Evolutionary conservation across 2,888 invertebrate genomes (phyloP).

Genomic region (Cephus nigrinus): DNA sequence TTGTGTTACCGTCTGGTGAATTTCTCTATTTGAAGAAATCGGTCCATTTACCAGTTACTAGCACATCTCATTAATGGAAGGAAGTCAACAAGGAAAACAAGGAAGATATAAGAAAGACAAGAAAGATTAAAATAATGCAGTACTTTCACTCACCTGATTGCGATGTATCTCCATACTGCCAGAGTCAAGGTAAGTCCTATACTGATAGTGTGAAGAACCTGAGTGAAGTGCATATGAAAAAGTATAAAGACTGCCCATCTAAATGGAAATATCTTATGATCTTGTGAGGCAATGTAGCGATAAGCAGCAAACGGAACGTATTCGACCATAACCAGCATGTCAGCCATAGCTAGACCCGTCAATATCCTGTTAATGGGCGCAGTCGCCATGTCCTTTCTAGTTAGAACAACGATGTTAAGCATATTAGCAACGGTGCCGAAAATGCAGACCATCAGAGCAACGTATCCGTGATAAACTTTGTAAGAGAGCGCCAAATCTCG

Average conservation of each 20-base stretch:
- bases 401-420: constrained; percentile 87
- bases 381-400: constrained; percentile 81
- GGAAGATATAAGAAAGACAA: background rate
- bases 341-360: constrained; percentile 87
- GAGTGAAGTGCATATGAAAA: constrained; percentile 85
- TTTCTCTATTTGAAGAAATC: background rate
- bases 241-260: constrained; percentile 80
- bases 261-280: constrained; percentile 76
- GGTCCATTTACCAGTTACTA: background rate
- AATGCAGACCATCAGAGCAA: constrained; percentile 84
- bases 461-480: constrained; percentile 82
- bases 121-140: background rate
- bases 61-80: background rate
- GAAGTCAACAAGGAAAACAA: too few relatives aligned
- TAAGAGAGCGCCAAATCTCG: constrained; percentile 74
- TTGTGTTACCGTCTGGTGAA: background rate
- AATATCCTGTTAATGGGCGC: constrained; percentile 90
- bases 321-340: constrained; percentile 90
- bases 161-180: constrained; percentile 89
- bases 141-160: constrained; percentile 76
- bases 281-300: constrained; percentile 74
- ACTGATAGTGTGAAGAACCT: constrained; percentile 84
- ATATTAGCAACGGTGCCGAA: constrained; percentile 90
- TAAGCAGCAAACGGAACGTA: constrained; percentile 82
- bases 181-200: constrained; percentile 83